Conservation (phyloP, 2,888 invertebrate genomes). For the Drosophila glabriapex region DNA sequence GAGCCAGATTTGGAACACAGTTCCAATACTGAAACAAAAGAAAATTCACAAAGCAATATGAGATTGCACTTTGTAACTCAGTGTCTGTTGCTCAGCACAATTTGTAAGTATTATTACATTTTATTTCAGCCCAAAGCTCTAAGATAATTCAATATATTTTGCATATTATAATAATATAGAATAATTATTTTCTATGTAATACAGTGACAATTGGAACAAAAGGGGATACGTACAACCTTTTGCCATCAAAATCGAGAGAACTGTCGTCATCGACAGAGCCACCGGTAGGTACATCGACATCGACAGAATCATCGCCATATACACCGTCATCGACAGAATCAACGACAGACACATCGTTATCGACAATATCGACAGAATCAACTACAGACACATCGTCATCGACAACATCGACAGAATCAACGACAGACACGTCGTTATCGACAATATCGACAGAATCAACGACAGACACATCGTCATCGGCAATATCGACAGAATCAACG, state of each 20-base stretch:
- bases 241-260: too few relatives aligned
- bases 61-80: neutral
- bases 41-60: slow-evolving; percentile 6
- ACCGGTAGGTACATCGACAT: too few relatives aligned
- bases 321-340: too few relatives aligned
- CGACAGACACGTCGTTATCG: too few relatives aligned
- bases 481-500: too few relatives aligned
- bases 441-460: too few relatives aligned
- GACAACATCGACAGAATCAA: too few relatives aligned
- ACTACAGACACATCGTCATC: accelerated
- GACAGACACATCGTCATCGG: too few relatives aligned
- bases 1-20: slow-evolving; percentile 2
- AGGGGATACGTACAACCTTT: too few relatives aligned
- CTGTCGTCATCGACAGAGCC: neutral
- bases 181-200: neutral
- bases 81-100: slow-evolving; percentile 11
- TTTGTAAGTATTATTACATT: slow-evolving; percentile 20
- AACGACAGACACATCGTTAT: too few relatives aligned
- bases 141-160: neutral
- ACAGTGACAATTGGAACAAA: slow-evolving; percentile 1
- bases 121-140: neutral
- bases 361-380: too few relatives aligned
- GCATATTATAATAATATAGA: neutral
- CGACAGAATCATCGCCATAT: too few relatives aligned
- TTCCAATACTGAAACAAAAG: neutral